These are phyloP conservation scores for Phrixothrix hirtus DNA, from an alignment of 2,888 invertebrate species.

Conservation along the genomic window DNA sequence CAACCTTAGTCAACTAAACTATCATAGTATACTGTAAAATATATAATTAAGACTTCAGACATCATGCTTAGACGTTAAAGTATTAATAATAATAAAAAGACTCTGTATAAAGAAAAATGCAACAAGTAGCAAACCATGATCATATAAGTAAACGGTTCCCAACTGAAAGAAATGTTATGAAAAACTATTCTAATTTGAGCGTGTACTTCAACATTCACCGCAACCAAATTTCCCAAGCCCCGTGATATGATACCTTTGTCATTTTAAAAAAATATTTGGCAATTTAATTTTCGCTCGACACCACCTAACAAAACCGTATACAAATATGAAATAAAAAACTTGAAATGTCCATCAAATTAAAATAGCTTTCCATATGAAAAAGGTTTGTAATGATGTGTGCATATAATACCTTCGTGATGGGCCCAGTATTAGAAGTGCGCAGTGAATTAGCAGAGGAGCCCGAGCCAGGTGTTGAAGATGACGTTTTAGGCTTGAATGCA, in stretches of 20 bases:
- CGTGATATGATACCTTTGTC: too few species aligned
- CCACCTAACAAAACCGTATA: too few species aligned
- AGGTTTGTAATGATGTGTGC: slow-evolving; percentile 25
- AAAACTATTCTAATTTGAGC: slow-evolving; percentile 15
- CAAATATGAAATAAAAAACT: too few species aligned
- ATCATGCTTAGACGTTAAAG: too few species aligned
- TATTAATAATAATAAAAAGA: not conserved
- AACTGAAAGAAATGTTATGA: slow-evolving; percentile 7
- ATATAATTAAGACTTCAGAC: too few species aligned
- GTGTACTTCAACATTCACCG: not conserved
- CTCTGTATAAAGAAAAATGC: slow-evolving; percentile 6
- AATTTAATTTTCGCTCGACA: too few species aligned
- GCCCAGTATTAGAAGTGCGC: slow-evolving; percentile 76
- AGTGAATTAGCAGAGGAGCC: slow-evolving; percentile 61
- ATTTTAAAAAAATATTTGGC: too few species aligned
- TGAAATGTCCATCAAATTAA: slow-evolving; percentile 13
- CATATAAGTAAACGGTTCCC: not conserved
- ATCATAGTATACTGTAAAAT: too few species aligned
- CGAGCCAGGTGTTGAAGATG: slow-evolving; percentile 72
- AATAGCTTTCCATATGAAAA: slow-evolving; percentile 14
- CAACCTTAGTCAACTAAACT: too few species aligned
- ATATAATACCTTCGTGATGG: slow-evolving; percentile 88
- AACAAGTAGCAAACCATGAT: not conserved
- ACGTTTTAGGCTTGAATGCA: slow-evolving; percentile 94
- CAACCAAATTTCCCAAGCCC: too few species aligned